phyloP scores from a whole-genome alignment of 2,113 vertebrate species.

The Oncorhynchus masou region DNA sequence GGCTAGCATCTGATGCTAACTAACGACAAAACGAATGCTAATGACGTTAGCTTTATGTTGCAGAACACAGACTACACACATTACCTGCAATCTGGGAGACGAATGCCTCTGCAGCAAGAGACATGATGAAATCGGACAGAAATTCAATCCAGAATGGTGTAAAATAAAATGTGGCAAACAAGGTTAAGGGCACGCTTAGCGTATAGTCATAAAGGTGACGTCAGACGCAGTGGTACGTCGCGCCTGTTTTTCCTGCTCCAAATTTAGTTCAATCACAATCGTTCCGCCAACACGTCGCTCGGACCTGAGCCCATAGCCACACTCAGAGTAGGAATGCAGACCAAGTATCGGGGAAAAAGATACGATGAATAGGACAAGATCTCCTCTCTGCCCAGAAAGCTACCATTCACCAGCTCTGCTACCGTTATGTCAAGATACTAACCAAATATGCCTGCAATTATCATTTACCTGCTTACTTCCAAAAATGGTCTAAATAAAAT shows the following conservation, averaged over 20 bases:
- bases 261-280: no score
- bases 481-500: no score
- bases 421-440: no score
- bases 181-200: conserved; percentile 55
- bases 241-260: not conserved
- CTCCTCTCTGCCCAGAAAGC: no score
- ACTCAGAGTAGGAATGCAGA: no score
- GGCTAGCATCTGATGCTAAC: not conserved
- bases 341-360: no score
- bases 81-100: conserved; percentile 79
- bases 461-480: no score
- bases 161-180: conserved; percentile 1
- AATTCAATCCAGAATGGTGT: not conserved
- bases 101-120: conserved; percentile 77
- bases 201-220: conserved; percentile 12
- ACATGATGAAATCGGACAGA: conserved; percentile 52
- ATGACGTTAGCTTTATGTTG: not conserved
- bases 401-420: no score
- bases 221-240: conserved; percentile 39
- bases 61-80: not conserved
- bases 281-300: not conserved
- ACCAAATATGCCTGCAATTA: no score
- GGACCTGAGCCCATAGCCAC: no score
- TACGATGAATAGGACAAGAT: no score
- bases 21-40: not conserved